phyloP scores from a whole-genome alignment of 1,140 invertebrate species.

The Eumaeus atala region DNA sequence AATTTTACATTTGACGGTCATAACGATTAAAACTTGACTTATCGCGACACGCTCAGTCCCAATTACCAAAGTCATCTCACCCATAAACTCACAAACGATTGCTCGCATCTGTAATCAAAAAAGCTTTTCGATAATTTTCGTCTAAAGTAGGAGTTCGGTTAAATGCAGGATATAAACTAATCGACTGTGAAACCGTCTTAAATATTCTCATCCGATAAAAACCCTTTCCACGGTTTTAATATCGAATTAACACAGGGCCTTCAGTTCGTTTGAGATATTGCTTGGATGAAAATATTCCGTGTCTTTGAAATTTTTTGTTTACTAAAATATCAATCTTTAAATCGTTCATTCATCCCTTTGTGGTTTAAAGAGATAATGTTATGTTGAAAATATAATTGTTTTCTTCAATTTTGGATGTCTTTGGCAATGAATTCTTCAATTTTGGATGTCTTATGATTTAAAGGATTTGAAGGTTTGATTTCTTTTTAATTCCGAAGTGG shows the following conservation, averaged over 20 bases:
- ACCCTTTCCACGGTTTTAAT: constrained; percentile 6
- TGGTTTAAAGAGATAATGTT: background rate
- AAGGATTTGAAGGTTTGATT: too few species aligned
- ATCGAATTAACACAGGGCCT: background rate
- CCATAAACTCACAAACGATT: background rate
- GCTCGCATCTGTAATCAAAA: constrained; percentile 6
- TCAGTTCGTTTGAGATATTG: background rate
- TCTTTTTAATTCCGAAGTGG: too few species aligned
- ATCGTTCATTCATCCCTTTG: background rate
- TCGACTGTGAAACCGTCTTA: background rate
- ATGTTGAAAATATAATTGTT: background rate
- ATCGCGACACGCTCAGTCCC: background rate
- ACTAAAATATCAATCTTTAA: constrained; percentile 1
- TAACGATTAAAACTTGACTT: background rate
- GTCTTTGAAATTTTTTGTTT: constrained; percentile 7
- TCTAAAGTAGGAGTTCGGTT: background rate
- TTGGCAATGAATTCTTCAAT: too few species aligned
- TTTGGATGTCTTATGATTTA: too few species aligned
- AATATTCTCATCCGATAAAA: constrained; percentile 7
- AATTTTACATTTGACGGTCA: too few species aligned
- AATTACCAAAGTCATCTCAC: constrained; percentile 4
- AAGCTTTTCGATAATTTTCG: constrained; percentile 8
- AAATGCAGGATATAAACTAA: background rate
- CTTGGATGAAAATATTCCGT: background rate
- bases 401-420: too few species aligned